Percentiles rank a stretch among this genome's conserved stretches.
These are phyloP conservation scores for Andrena camellia DNA, from an alignment of 2,888 invertebrate genomes.

Conservation along the genomic window DNA sequence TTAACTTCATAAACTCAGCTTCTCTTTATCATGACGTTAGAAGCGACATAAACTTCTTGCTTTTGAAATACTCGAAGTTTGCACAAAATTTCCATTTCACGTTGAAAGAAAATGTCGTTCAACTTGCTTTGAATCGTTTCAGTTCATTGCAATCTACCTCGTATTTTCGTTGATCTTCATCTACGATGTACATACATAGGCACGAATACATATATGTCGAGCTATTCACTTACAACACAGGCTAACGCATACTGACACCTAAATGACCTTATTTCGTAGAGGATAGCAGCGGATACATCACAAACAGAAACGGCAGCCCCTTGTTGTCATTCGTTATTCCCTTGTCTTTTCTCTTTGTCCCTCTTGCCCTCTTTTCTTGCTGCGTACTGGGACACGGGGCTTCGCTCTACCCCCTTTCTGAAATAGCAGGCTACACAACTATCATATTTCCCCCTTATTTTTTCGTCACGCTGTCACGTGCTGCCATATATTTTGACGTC, in stretches of 20 bases:
- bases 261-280: constrained; percentile 58
- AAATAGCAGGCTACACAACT: constrained; percentile 79
- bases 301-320: constrained; percentile 56
- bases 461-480: constrained; percentile 76
- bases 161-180: constrained; percentile 21
- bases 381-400: constrained; percentile 52
- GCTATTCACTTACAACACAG: neutral
- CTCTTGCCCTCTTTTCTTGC: neutral
- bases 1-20: too few species aligned
- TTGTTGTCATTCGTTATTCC: constrained; percentile 66
- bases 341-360: constrained; percentile 19
- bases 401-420: constrained; percentile 60
- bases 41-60: neutral
- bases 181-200: neutral
- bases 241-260: constrained; percentile 9
- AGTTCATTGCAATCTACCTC: constrained; percentile 25
- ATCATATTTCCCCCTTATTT: constrained; percentile 80
- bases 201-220: neutral
- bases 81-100: too few species aligned
- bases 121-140: constrained; percentile 5
- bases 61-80: constrained; percentile 13
- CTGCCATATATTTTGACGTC: constrained; percentile 79
- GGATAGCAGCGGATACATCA: constrained; percentile 66
- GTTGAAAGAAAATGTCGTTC: constrained; percentile 22
- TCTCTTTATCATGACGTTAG: too few species aligned